Conservation (phyloP, 2,888 invertebrate genomes). For the Synanthedon vespiformis region DNA sequence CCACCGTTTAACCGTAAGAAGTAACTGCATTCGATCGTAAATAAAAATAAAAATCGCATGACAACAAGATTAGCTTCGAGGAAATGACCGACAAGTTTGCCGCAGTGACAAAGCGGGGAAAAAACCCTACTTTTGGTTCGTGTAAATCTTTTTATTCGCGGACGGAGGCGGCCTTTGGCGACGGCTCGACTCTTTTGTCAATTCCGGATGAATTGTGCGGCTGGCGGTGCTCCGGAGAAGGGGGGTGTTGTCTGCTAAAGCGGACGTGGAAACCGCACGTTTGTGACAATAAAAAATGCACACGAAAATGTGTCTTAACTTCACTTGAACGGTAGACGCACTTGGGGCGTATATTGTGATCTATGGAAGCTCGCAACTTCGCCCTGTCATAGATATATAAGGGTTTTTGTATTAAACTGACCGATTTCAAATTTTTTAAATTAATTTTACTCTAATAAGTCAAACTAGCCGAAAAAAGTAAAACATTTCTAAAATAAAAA, state of each 20-base stretch:
- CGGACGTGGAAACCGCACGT: background rate
- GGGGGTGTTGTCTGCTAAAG: background rate
- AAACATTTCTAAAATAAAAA: too few relatives aligned
- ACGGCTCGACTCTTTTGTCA: background rate
- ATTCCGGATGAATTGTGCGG: background rate
- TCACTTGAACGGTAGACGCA: too few relatives aligned
- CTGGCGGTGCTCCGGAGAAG: background rate
- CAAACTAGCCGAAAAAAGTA: too few relatives aligned
- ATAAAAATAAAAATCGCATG: background rate
- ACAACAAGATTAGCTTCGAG: background rate
- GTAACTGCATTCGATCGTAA: too few relatives aligned
- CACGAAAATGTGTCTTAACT: too few relatives aligned
- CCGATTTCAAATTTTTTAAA: too few relatives aligned
- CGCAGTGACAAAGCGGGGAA: conserved; percentile 1
- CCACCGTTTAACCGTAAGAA: too few relatives aligned
- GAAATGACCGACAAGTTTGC: conserved; percentile 1
- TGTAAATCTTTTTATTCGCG: background rate
- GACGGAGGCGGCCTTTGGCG: background rate
- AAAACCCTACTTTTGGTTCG: background rate
- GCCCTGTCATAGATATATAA: too few relatives aligned
- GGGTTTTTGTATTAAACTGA: too few relatives aligned
- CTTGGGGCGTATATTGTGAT: too few relatives aligned
- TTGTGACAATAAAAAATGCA: background rate
- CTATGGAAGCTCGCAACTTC: too few relatives aligned
- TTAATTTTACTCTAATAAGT: too few relatives aligned